Percentiles rank a stretch among this genome's conserved stretches.
phyloP scores from a whole-genome alignment of 2,113 vertebrate genomes.

The Genyomyrus donnyi region DNA sequence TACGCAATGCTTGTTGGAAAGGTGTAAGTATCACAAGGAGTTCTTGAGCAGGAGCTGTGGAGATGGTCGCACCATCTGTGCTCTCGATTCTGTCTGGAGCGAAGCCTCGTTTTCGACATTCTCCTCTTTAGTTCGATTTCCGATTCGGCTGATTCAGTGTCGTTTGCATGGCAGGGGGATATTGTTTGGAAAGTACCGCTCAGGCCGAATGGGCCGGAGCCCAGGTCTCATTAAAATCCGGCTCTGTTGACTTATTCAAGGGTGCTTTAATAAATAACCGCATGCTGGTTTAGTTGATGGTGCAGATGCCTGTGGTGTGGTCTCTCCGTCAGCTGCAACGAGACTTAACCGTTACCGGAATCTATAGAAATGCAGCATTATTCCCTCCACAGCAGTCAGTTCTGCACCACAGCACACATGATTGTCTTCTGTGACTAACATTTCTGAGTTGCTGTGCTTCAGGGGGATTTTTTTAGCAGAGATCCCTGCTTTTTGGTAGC shows the following conservation, averaged over 20 bases:
- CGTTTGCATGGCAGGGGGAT: neutral
- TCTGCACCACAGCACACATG: neutral
- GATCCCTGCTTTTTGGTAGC: neutral
- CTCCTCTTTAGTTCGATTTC: neutral
- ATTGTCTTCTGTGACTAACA: neutral
- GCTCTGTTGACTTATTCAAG: constrained; percentile 9
- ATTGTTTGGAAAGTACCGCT: neutral
- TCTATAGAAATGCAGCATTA: no score
- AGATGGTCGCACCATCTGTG: no score
- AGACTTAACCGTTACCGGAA: neutral
- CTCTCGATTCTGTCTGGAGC: neutral
- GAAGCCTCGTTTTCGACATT: neutral
- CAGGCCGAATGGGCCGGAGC: neutral
- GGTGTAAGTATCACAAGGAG: neutral
- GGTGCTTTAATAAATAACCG: constrained; percentile 8
- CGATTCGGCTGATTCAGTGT: neutral
- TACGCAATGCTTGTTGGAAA: neutral
- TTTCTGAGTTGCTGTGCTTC: neutral
- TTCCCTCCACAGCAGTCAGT: neutral
- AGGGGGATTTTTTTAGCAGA: neutral
- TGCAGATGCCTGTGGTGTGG: neutral
- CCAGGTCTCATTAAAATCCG: neutral
- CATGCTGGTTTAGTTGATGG: neutral
- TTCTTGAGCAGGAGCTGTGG: neutral
- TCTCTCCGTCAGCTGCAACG: neutral